Evolutionary conservation across 1,140 invertebrate genomes (phyloP).

Genomic region (Drosophila setifemur): DNA sequence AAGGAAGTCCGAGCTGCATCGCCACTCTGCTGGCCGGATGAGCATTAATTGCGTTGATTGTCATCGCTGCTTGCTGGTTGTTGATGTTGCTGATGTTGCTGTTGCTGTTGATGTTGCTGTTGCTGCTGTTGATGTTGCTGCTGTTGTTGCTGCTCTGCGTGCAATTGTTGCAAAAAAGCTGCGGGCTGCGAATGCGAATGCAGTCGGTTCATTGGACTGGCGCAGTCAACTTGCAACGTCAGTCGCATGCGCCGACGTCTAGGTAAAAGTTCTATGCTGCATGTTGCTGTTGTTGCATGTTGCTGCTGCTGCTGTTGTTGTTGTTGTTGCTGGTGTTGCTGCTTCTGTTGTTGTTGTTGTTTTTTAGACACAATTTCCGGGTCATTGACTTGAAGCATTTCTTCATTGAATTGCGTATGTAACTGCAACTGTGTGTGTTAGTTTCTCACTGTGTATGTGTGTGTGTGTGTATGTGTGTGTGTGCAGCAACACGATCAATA

Average conservation of each 20-base stretch:
- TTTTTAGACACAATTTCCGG: constrained; percentile 82
- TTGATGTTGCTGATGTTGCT: constrained; percentile 41
- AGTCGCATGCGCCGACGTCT: constrained; percentile 66
- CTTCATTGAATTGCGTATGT: constrained; percentile 81
- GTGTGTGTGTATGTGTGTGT: constrained; percentile 56
- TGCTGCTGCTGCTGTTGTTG: constrained; percentile 47
- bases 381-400: constrained; percentile 80
- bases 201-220: constrained; percentile 70
- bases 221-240: constrained; percentile 34
- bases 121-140: constrained; percentile 31
- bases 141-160: constrained; percentile 39
- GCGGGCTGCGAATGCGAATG: constrained; percentile 64
- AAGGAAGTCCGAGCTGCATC: constrained; percentile 34
- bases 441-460: constrained; percentile 20
- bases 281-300: constrained; percentile 51
- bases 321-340: constrained; percentile 52
- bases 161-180: constrained; percentile 71
- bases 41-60: constrained; percentile 80
- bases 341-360: constrained; percentile 56
- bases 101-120: constrained; percentile 33
- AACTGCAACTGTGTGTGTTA: constrained; percentile 57
- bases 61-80: constrained; percentile 67
- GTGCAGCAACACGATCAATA: constrained; percentile 75
- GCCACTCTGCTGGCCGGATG: constrained; percentile 60
- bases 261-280: constrained; percentile 72